Conservation (phyloP, 2,113 vertebrate genomes). For the Ciconia maguari region DNA sequence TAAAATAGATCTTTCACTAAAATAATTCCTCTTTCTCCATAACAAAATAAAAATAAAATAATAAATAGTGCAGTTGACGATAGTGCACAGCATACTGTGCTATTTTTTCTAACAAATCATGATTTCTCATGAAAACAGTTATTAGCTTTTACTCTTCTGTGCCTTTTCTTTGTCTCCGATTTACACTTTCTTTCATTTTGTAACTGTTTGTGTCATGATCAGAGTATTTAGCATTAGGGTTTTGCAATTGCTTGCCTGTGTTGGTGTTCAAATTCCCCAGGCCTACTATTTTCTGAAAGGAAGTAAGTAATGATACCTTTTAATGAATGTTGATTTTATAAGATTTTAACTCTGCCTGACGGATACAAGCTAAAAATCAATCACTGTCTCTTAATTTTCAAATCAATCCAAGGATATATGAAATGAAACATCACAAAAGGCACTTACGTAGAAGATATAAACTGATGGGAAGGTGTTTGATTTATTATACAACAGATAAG, state of each 20-base stretch:
- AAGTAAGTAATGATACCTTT: not conserved
- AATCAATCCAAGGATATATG: constrained; percentile 25
- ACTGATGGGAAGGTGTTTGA: constrained; percentile 26
- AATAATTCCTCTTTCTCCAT: not conserved
- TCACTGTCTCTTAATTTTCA: constrained; percentile 55
- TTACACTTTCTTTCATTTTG: not conserved
- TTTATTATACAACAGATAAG: constrained; percentile 52
- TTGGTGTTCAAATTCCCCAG: not conserved
- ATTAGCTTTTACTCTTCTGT: not conserved
- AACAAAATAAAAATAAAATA: not conserved
- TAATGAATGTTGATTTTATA: constrained; percentile 52
- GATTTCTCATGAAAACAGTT: not conserved
- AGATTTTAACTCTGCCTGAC: constrained; percentile 39
- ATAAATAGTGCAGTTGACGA: not conserved
- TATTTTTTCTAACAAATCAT: not conserved
- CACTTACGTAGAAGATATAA: not conserved
- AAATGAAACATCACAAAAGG: constrained; percentile 33
- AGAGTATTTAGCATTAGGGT: not conserved
- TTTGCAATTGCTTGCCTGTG: not conserved
- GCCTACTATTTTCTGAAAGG: not conserved
- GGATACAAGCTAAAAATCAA: constrained; percentile 46
- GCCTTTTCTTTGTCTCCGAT: not conserved
- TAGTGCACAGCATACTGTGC: not conserved
- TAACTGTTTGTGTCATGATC: not conserved
- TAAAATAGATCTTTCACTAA: not conserved